phyloP scores from a whole-genome alignment of 2,888 invertebrate genomes.

The Tupiocoris notatus region DNA sequence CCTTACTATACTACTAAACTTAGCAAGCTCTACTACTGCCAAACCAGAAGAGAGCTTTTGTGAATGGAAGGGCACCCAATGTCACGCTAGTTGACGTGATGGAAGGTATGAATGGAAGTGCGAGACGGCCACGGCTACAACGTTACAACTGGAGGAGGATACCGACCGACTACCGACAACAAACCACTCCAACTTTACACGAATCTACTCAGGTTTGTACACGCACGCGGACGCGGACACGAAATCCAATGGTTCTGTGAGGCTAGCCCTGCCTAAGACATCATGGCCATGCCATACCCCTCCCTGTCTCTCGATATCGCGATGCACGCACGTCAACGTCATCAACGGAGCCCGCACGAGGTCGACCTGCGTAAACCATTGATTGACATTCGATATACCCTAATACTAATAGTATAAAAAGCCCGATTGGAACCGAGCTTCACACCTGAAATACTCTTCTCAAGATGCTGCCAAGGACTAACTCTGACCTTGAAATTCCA shows the following conservation, averaged over 20 bases:
- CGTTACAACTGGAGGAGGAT: neutral
- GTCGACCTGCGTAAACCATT: neutral
- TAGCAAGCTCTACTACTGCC: too few species aligned
- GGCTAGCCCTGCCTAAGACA: neutral
- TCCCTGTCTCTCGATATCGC: conserved; percentile 21
- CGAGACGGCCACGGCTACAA: conserved; percentile 2
- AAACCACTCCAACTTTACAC: neutral
- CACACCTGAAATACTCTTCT: too few species aligned
- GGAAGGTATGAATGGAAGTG: conserved; percentile 37
- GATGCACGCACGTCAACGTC: conserved; percentile 21
- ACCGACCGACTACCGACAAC: neutral
- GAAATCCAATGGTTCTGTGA: neutral
- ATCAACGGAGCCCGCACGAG: neutral
- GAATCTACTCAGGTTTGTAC: conserved; percentile 10
- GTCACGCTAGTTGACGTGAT: conserved; percentile 47
- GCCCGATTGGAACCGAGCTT: too few species aligned
- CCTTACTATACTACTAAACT: too few species aligned
- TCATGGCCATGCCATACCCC: neutral
- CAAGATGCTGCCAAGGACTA: too few species aligned
- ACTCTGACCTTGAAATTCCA: too few species aligned
- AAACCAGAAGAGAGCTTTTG: conserved; percentile 20
- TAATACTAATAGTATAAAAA: too few species aligned
- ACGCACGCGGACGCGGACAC: conserved; percentile 31
- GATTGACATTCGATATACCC: neutral
- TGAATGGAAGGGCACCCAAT: conserved; percentile 41